Base-by-base conservation (phyloP, 2,888 invertebrate genomes). In the Allolobophora icterica region DNA sequence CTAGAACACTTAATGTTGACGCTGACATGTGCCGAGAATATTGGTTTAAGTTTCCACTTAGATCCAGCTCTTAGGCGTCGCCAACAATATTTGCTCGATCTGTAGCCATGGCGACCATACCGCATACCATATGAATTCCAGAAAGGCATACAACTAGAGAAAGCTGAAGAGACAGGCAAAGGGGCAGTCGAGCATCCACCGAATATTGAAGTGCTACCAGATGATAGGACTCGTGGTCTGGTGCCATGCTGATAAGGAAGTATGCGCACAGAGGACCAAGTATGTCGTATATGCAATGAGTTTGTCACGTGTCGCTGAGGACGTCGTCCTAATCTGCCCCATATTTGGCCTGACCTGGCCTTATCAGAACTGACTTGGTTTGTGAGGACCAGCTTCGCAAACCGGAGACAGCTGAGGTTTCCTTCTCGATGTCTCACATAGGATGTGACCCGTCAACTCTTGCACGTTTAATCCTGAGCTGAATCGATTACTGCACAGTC, bases 21-120 rank as follows among this genome's bases (percentile, higher is more conserved):
- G 6, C 30, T 30, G n/a, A 17, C n/a, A 71, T 30, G 71, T 30
- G 71, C n/a, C 71, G n/a, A 30, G 71, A 71, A n/a, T 71, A 71
- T 71, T 71, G 71, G 71, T n/a, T 13, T 71, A 71, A 71, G 71
- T 71, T 71, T 71, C 71, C 71, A 71, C 71, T 71, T 71, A 71
- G 71, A 71, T 71, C 11, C 71, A 71, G n/a, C 15, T 8, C 71
- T 45, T 45, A 13, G 1, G 19, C 71, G 11, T 8, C 71, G 71
- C 71, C 30, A 30, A 8, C 71, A n/a, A 13, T 71, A 71, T 71
- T 71, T 71, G 71, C 71, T 71, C 71, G 71, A 71, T 71, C 71
- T 71, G 71, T 71, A 71, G 71, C 17, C 71, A 71, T 71, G 71
- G 8, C 71, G 71, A 71, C 71, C 30, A 30, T n/a, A 52, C 52